Base-by-base conservation (phyloP, 2,113 vertebrate genomes). In the Rana temporaria region DNA sequence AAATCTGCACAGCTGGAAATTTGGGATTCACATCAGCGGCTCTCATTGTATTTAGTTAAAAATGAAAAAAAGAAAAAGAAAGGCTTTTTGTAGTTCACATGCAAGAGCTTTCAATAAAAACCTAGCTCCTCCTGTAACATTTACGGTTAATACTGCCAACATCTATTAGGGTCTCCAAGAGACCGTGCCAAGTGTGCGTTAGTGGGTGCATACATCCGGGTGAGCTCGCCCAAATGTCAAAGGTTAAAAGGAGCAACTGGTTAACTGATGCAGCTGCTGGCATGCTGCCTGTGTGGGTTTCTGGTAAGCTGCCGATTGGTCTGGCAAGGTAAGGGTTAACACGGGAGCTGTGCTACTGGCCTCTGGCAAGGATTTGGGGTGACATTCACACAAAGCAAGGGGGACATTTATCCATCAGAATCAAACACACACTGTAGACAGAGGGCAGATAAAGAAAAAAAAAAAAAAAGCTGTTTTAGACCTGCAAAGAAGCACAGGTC, bases 51-150 rank as follows among this genome's bases (percentile, higher is more conserved):
- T 20, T 55, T n/a, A 56, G 1, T 18, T 91, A 92, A 93, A 89
- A 91, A 30, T 92, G 91, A 90, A 94, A 94, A 91, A 91, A 30
- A 92, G 91, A 90, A 94, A 94, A 91, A 93, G 88, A 56, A 92
- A 93, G 90, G 90, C 88, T 90, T 90, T 93, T 91, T 93, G 90
- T 89, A 90, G 91, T 93, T 93, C 89, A 93, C 93, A 95, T 94
- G 93, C 93, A 94, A 95, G 92, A 94, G 90, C 91, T 90, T 92
- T 12, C 92, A 67, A 42, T 17, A 4, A 22, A 66, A 59, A 66
- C 48, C 70, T n/a, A 24, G 32, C 80, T 60, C 60, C 70, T 72
- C 38, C 69, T 82, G 80, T 82, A 82, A 82, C 80, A 82, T 82
- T 66, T 52, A 59, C 12, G 22, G 34, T 75, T 82, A 82, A 82